phyloP scores from a whole-genome alignment of 2,797 vertebrate genomes.

The Salmo trutta region DNA sequence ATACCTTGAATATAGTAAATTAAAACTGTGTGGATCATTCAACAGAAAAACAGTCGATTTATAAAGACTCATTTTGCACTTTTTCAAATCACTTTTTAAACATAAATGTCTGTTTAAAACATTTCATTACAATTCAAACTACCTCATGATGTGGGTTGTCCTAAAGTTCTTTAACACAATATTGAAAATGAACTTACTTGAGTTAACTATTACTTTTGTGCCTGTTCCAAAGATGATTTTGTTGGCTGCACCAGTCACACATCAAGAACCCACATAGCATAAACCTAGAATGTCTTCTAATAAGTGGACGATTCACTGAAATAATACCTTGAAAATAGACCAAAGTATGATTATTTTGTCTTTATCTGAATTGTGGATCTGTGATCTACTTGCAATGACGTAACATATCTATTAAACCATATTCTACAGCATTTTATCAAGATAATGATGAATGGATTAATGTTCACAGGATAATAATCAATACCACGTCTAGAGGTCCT shows the following conservation, averaged over 20 bases:
- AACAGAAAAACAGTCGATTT: not conserved
- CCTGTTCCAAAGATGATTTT: conserved; percentile 31
- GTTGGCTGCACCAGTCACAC: conserved; percentile 20
- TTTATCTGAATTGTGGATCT: not conserved
- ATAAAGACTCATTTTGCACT: not conserved
- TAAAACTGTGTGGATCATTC: not conserved
- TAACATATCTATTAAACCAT: not conserved
- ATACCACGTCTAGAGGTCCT: not conserved
- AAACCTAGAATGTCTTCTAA: not conserved
- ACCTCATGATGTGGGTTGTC: not conserved
- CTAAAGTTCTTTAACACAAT: not conserved
- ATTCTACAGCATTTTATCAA: not conserved
- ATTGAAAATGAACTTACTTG: conserved; percentile 29
- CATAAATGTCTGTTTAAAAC: not conserved
- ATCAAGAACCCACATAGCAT: conserved; percentile 1
- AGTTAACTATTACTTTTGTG: conserved; percentile 15
- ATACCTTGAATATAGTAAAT: not conserved
- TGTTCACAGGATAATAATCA: not conserved
- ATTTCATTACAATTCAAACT: not conserved
- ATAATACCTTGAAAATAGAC: not conserved
- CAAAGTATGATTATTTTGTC: not conserved
- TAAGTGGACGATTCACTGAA: not conserved
- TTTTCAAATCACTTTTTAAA: not conserved
- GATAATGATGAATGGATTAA: not conserved
- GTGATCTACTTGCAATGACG: not conserved